Base-by-base conservation (phyloP, 2,888 invertebrate genomes). In the Tromatobia lineatoria region DNA sequence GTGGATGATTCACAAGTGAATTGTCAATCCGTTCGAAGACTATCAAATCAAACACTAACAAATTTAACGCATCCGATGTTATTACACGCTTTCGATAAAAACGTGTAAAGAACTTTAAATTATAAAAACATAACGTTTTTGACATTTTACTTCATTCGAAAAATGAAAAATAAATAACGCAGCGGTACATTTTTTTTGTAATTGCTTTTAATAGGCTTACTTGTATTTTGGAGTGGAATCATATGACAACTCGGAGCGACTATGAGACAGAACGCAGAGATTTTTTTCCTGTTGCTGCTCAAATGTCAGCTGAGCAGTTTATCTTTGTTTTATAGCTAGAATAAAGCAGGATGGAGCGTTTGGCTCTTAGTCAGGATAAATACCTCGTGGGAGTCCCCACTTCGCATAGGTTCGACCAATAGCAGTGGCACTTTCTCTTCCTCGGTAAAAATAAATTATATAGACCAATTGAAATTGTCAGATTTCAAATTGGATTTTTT, bases 371-470 rank as follows among this genome's bases (percentile, higher is more conserved):
- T 61, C 18, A 8, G 34, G 7, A n/a, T 34, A 18, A 61, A 38
- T 34, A 13, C 64, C 64, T 38, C 20, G 38, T 10, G 64, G 7
- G 15, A 6, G 38, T 15, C 38, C 10, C 64, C 15, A 20, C 38
- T 11, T 20, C 10, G 11, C 64, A 38, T 3, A 38, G 18, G 11
- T 18, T 71, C 59, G 18, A 20, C 73, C 73, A 73, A 73, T 73
- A n/a, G 57, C 57, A 45, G 59, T 25, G 23, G n/a, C n/a, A 25
- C 73, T 42, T 25, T 34, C 29, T n/a, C n/a, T n/a, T 34, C 4
- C 34, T 4, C 7, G 34, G 0, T 34, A 34, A 34, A 3, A 34
- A 34, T 34, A 34, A 34, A 7, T 34, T 0, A 34, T 34, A 34
- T 4, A 34, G 34, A 34, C 7, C 4, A 7, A 34, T 34, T 34